Conservation (phyloP, 2,888 invertebrate genomes). For the Bedellia somnulentella region DNA sequence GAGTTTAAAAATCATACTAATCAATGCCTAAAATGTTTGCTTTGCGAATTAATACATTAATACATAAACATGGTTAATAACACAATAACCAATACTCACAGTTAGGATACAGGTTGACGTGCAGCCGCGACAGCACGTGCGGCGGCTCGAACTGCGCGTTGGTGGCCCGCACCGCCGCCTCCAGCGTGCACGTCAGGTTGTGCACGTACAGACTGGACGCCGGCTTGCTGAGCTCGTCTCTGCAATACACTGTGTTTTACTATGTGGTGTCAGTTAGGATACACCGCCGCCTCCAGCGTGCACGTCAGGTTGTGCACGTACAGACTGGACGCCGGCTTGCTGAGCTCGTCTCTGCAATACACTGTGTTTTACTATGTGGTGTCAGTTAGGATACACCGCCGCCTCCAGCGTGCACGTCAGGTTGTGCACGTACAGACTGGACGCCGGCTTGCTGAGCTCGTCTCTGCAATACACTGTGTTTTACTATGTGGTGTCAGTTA, state of each 20-base stretch:
- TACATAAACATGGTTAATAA: too few species aligned
- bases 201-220: conserved; percentile 85
- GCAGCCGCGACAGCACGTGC: conserved; percentile 85
- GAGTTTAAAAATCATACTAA: too few species aligned
- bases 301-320: conserved; percentile 87
- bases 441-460: too few species aligned
- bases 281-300: conserved; percentile 79
- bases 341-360: conserved; percentile 54
- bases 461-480: too few species aligned
- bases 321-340: conserved; percentile 81
- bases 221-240: conserved; percentile 85
- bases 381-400: too few species aligned
- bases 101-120: conserved; percentile 70
- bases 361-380: too few species aligned
- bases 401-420: too few species aligned
- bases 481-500: too few species aligned
- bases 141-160: conserved; percentile 93
- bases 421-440: too few species aligned
- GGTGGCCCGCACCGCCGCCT: conserved; percentile 85
- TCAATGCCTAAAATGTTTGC: too few species aligned
- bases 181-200: conserved; percentile 82
- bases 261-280: background rate
- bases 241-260: conserved; percentile 23
- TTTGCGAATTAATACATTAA: too few species aligned
- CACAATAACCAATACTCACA: conserved; percentile 34